phyloP scores from a whole-genome alignment of 64 coral and sea anemone species.

The Pocillopora damicornis region DNA sequence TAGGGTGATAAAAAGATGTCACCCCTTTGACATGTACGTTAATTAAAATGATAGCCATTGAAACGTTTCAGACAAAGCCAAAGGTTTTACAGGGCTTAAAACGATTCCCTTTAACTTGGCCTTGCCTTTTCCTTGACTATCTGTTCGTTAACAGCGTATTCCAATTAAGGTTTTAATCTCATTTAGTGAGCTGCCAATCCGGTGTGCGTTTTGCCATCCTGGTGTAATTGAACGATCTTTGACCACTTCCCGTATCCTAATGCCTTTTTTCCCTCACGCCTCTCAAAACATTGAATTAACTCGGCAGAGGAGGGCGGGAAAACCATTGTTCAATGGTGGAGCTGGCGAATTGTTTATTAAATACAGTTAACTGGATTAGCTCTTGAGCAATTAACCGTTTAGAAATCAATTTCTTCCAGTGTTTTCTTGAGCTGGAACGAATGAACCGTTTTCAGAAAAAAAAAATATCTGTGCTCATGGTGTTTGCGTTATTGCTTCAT shows the following conservation, averaged over 20 bases:
- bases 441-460: slow-evolving; percentile 11
- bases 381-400: slow-evolving; percentile 52
- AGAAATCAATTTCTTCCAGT: slow-evolving; percentile 19
- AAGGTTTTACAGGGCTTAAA: slow-evolving; percentile 48
- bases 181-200: slow-evolving; percentile 65
- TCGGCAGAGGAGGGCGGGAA: slow-evolving; percentile 51
- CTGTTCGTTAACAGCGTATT: slow-evolving; percentile 62
- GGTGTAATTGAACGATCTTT: slow-evolving; percentile 59
- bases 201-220: slow-evolving; percentile 42
- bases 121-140: slow-evolving; percentile 35
- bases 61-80: slow-evolving; percentile 62
- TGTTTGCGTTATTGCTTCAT: background rate
- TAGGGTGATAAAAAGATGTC: slow-evolving; percentile 84
- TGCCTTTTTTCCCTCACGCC: slow-evolving; percentile 56
- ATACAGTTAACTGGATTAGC: slow-evolving; percentile 56
- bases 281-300: slow-evolving; percentile 53
- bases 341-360: slow-evolving; percentile 45
- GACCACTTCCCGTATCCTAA: slow-evolving; percentile 49
- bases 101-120: slow-evolving; percentile 51
- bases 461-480: background rate
- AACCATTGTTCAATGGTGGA: slow-evolving; percentile 39
- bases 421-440: background rate
- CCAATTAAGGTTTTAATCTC: slow-evolving; percentile 70
- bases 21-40: slow-evolving; percentile 64
- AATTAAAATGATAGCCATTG: slow-evolving; percentile 80